A percentile compares a stretch with the other conserved stretches of the same genome.
Conservation (phyloP, 2,888 invertebrate genomes). For the Andricus quercusramuli region DNA sequence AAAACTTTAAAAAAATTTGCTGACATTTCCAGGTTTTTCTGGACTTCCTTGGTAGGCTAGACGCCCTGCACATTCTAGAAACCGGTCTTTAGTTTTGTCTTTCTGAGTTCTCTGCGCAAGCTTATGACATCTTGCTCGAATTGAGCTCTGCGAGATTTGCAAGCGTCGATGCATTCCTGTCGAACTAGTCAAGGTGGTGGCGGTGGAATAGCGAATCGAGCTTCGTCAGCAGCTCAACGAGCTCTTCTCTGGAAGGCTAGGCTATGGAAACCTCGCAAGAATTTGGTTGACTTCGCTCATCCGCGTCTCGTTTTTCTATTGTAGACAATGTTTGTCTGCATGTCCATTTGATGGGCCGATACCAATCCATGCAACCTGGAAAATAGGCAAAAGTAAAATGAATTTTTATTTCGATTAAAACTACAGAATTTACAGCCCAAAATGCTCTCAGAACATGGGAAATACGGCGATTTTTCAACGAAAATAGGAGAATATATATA, state of each 20-base stretch:
- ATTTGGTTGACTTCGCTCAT: constrained; percentile 89
- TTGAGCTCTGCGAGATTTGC: constrained; percentile 84
- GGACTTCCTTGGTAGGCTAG: too few species aligned
- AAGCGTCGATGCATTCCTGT: constrained; percentile 85
- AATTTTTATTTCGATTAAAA: not conserved
- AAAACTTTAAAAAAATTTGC: too few species aligned
- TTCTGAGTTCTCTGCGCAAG: constrained; percentile 83
- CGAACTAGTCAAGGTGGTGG: constrained; percentile 75
- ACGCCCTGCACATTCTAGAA: not conserved
- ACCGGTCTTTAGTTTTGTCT: constrained; percentile 77
- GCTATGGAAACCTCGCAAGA: constrained; percentile 84
- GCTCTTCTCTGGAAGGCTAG: constrained; percentile 87
- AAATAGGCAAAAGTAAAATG: constrained; percentile 42
- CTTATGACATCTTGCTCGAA: constrained; percentile 86
- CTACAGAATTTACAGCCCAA: too few species aligned
- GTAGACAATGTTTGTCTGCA: constrained; percentile 86
- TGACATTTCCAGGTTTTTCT: too few species aligned
- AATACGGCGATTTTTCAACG: too few species aligned
- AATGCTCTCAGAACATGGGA: too few species aligned
- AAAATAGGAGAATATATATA: too few species aligned
- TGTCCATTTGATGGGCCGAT: constrained; percentile 87
- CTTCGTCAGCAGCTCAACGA: constrained; percentile 82
- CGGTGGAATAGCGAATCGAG: constrained; percentile 72
- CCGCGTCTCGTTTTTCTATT: constrained; percentile 90
- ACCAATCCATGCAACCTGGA: constrained; percentile 86